Percentiles rank a stretch among this genome's conserved stretches.
phyloP scores from a whole-genome alignment of 2,113 vertebrate species.

The Sisor rabdophorus region DNA sequence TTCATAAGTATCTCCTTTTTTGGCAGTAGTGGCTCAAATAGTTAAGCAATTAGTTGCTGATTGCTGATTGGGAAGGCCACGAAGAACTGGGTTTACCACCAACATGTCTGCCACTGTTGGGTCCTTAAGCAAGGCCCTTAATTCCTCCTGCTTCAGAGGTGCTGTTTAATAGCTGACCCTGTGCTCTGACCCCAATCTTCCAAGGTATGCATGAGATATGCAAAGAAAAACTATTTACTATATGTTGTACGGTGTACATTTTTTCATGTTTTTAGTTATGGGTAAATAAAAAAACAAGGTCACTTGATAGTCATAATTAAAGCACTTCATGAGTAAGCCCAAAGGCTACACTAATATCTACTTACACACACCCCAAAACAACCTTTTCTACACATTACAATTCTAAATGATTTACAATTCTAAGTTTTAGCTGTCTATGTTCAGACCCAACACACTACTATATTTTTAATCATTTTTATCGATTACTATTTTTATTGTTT shows the following conservation, averaged over 20 bases:
- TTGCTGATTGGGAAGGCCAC: too few species aligned
- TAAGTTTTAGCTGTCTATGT: background rate
- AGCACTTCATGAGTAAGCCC: slow-evolving; percentile 37
- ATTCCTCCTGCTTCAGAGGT: background rate
- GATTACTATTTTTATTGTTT: too few species aligned
- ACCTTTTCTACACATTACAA: background rate
- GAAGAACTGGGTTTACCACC: too few species aligned
- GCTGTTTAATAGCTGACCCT: too few species aligned
- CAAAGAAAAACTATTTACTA: too few species aligned
- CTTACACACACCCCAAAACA: background rate
- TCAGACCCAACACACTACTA: background rate
- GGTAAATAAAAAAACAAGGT: slow-evolving; percentile 35
- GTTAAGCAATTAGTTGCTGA: too few species aligned
- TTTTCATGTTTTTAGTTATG: background rate
- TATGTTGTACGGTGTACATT: too few species aligned
- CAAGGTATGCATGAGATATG: too few species aligned
- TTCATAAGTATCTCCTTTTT: background rate
- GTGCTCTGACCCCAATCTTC: too few species aligned
- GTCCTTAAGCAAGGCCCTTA: background rate
- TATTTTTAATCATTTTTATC: too few species aligned
- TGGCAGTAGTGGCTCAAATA: too few species aligned
- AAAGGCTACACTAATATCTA: slow-evolving; percentile 28
- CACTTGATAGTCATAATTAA: slow-evolving; percentile 25
- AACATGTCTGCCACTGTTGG: too few species aligned
- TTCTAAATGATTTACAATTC: background rate